Evolutionary conservation across 2,888 invertebrate species (phyloP).

Genomic region (Chrysolina oricalcia): DNA sequence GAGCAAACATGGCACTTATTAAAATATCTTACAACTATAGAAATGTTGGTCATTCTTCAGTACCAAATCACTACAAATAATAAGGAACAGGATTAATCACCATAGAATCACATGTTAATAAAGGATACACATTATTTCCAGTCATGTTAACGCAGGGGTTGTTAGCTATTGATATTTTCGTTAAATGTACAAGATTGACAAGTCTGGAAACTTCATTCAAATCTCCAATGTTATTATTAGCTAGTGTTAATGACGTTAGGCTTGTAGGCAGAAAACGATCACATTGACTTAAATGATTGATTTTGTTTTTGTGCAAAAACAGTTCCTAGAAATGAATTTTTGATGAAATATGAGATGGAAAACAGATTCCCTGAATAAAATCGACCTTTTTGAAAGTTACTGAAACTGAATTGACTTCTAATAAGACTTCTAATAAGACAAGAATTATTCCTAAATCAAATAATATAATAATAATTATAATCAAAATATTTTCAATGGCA

Average conservation of each 20-base stretch:
- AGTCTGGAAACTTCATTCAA: slow-evolving; percentile 90
- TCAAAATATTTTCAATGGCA: too few relatives aligned
- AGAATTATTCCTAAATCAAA: too few relatives aligned
- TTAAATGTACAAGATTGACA: slow-evolving; percentile 82
- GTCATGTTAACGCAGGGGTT: slow-evolving; percentile 91
- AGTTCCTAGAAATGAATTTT: slow-evolving; percentile 78
- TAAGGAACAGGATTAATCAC: background rate
- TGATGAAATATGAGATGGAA: slow-evolving; percentile 16
- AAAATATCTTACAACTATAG: background rate
- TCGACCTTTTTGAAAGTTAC: background rate
- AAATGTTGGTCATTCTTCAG: background rate
- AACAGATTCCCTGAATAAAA: background rate
- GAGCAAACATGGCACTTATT: background rate
- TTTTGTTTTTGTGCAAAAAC: slow-evolving; percentile 88
- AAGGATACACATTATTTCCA: slow-evolving; percentile 87
- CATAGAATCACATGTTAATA: slow-evolving; percentile 28
- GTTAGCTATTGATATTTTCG: slow-evolving; percentile 88
- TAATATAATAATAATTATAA: too few relatives aligned
- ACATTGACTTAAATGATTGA: slow-evolving; percentile 86
- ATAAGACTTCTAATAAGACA: too few relatives aligned
- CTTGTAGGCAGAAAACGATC: slow-evolving; percentile 87
- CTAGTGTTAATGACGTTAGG: slow-evolving; percentile 83
- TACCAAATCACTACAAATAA: background rate
- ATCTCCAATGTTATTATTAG: slow-evolving; percentile 88
- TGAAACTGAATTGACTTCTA: too few relatives aligned